Conservation (phyloP, 2,888 invertebrate genomes). For the Lepidochrysops patricia region DNA sequence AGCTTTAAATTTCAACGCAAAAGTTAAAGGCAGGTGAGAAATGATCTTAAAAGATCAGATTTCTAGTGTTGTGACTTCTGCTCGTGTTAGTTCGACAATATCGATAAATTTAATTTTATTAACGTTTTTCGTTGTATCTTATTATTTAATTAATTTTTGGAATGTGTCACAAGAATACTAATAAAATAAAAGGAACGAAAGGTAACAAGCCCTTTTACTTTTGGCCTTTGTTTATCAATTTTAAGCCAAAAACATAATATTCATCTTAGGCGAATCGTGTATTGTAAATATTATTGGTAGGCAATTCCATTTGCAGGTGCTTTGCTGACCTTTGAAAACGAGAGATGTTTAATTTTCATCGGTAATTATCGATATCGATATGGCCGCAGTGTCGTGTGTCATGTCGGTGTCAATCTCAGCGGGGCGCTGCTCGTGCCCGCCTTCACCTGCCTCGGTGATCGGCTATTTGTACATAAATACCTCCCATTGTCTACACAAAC, state of each 20-base stretch:
- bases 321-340: neutral
- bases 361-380: slow-evolving; percentile 37
- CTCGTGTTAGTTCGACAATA: slow-evolving; percentile 6
- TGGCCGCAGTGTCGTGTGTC: slow-evolving; percentile 24
- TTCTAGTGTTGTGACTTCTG: slow-evolving; percentile 20
- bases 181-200: too few relatives aligned
- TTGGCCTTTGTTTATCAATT: too few relatives aligned
- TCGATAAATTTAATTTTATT: neutral
- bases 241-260: neutral
- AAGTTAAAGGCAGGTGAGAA: slow-evolving; percentile 28
- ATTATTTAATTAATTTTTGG: too few relatives aligned
- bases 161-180: too few relatives aligned
- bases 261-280: neutral
- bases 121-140: too few relatives aligned
- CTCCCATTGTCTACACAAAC: slow-evolving; percentile 29
- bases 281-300: neutral
- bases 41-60: slow-evolving; percentile 17
- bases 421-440: slow-evolving; percentile 33
- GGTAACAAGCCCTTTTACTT: too few relatives aligned
- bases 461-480: slow-evolving; percentile 29
- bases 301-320: neutral
- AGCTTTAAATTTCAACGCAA: slow-evolving; percentile 19
- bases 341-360: slow-evolving; percentile 16
- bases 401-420: slow-evolving; percentile 30
- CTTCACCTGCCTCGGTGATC: slow-evolving; percentile 27